phyloP scores from a whole-genome alignment of 2,113 vertebrate species.

The Myocastor coypus region DNA sequence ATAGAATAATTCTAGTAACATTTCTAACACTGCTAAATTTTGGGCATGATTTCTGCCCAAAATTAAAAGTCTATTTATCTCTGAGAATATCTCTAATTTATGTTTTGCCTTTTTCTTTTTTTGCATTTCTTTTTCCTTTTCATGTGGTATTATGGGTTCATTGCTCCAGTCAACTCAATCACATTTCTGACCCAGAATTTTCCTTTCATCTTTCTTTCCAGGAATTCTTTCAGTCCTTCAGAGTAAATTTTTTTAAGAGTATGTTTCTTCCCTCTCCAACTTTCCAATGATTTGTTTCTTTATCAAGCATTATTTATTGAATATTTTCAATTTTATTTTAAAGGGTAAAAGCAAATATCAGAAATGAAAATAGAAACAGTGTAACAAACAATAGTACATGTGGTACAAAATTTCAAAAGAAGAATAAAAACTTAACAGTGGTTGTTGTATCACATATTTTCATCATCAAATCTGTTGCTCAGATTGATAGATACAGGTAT shows the following conservation, averaged over 20 bases:
- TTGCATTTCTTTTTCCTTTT: not conserved
- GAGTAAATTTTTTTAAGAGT: not conserved
- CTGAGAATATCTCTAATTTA: not conserved
- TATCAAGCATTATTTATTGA: no score
- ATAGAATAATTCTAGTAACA: not conserved
- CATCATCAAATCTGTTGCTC: no score
- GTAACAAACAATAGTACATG: no score
- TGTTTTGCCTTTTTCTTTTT: not conserved
- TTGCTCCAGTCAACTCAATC: not conserved
- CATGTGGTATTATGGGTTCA: not conserved
- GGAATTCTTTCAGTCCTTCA: not conserved
- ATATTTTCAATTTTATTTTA: no score
- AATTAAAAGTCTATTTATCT: not conserved
- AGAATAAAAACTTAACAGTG: no score
- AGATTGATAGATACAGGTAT: no score
- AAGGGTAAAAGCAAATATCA: no score
- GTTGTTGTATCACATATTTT: no score
- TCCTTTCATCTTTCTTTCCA: not conserved
- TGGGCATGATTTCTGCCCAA: not conserved
- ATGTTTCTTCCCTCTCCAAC: not conserved
- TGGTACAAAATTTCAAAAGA: no score
- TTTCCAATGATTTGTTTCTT: not conserved
- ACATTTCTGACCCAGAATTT: not conserved
- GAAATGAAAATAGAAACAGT: no score
- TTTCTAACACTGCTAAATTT: not conserved